These are phyloP conservation scores for Nasonia oneida DNA, from an alignment of 2,888 invertebrate genomes.

Conservation along the genomic window DNA sequence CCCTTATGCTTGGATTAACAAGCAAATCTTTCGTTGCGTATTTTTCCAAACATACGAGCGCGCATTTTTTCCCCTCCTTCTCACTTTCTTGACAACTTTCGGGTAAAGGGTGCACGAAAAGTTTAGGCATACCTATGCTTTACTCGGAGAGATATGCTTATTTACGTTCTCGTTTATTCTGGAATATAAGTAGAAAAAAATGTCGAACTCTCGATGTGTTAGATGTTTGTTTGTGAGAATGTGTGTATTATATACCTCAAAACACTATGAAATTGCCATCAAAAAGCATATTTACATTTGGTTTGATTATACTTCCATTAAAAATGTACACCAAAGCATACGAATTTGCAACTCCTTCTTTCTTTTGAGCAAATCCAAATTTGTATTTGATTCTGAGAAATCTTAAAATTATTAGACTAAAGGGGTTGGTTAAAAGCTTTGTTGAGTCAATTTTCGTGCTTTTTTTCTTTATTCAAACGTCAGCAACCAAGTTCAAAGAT, in stretches of 20 bases:
- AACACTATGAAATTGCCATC: neutral
- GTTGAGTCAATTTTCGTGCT: neutral
- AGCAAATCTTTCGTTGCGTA: conserved; percentile 15
- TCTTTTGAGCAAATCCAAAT: neutral
- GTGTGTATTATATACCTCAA: neutral
- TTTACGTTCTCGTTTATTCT: neutral
- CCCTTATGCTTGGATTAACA: conserved; percentile 52
- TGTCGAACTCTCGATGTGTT: neutral
- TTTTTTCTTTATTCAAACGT: neutral
- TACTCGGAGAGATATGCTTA: neutral
- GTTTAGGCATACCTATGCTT: neutral
- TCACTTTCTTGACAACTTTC: neutral
- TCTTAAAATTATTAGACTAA: neutral
- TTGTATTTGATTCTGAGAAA: neutral
- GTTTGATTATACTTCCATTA: too few relatives aligned
- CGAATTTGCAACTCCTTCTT: neutral
- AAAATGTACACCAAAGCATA: neutral
- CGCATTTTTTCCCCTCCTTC: neutral
- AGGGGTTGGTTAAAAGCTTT: neutral
- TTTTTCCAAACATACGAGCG: conserved; percentile 6
- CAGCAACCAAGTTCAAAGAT: conserved; percentile 31
- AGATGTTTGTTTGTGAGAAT: neutral
- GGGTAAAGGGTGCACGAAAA: neutral
- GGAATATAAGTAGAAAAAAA: neutral
- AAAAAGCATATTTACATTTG: neutral